Conservation (phyloP, 2,888 invertebrate genomes). For the Ochropleura plecta region DNA sequence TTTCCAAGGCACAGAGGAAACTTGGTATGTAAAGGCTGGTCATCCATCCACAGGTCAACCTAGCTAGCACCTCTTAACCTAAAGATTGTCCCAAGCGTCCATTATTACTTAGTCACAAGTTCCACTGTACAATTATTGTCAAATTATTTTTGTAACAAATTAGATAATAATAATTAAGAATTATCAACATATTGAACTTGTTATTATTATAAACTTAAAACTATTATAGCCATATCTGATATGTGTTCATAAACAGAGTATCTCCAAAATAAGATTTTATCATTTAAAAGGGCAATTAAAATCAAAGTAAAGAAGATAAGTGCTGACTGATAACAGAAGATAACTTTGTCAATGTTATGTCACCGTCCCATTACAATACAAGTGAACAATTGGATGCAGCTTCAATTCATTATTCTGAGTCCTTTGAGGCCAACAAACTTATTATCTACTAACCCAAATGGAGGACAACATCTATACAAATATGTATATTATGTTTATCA, state of each 20-base stretch:
- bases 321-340: constrained; percentile 23
- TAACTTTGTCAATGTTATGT: constrained; percentile 30
- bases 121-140: not conserved
- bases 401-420: constrained; percentile 32
- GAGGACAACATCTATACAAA: constrained; percentile 34
- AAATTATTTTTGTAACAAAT: not conserved
- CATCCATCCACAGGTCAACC: too few relatives aligned
- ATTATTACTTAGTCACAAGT: too few relatives aligned
- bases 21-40: too few relatives aligned
- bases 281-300: constrained; percentile 52
- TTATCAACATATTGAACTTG: not conserved
- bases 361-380: constrained; percentile 12
- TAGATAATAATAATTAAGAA: not conserved
- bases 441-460: constrained; percentile 56
- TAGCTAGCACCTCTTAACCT: too few relatives aligned
- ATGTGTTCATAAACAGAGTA: not conserved
- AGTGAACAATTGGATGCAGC: constrained; percentile 31
- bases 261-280: constrained; percentile 21
- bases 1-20: too few relatives aligned
- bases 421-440: constrained; percentile 60
- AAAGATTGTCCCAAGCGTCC: too few relatives aligned
- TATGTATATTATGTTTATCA: constrained; percentile 26
- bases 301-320: constrained; percentile 36
- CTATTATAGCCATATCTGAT: not conserved
- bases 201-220: not conserved